Evolutionary conservation across 2,888 invertebrate species (phyloP), one percentile per base, ranked within the genome.

Genomic region (Drosophila recens): DNA sequence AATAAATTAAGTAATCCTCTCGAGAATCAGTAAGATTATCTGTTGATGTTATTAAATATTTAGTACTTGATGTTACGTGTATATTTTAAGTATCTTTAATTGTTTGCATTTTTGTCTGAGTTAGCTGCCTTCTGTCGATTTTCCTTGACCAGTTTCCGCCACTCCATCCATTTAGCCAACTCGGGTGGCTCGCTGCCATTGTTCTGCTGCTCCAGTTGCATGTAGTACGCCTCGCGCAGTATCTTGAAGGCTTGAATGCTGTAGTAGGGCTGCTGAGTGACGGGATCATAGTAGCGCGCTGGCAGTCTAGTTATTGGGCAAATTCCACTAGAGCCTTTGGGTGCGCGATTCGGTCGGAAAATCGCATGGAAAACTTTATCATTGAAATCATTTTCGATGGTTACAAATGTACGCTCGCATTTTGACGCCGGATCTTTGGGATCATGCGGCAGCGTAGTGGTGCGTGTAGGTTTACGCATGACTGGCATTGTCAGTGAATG

Each of bases 201-300:
- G 48, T 95, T 54, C 48, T 83, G 94, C 30, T 95, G 95, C 84
- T 98, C 97, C 57, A 98, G 90, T 90, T 97, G 97, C 88, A 97
- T 96, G 92, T 97, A 97, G 92, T 98, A 98, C 0, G 97, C 97
- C 87, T 97, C 97, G 13, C 99, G 94, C 8, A 99, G 95, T 13
- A 98, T 95, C 80, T 97, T 95, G 93, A 98, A 98, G 0, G 98
- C 97, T 85, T 97, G 96, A 3, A 97, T 94, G 88, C 96, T 98
- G 84, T 97, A 95, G 92, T 98, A 99, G 0, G 99, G 98, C 38
- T 97, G 94, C 74, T 97, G 96, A 0, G 99, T 99, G 56, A 99
- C 95, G 0, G 99, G 99, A 92, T 99, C 99, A 88, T 96, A 95
- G 93, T 99, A 99, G 88, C 97, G 96, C 0, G 99, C 99, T 66